Percentiles rank a stretch among this genome's conserved stretches.
phyloP scores from a whole-genome alignment of 2,113 vertebrate genomes.

The Anthoscopus minutus region DNA sequence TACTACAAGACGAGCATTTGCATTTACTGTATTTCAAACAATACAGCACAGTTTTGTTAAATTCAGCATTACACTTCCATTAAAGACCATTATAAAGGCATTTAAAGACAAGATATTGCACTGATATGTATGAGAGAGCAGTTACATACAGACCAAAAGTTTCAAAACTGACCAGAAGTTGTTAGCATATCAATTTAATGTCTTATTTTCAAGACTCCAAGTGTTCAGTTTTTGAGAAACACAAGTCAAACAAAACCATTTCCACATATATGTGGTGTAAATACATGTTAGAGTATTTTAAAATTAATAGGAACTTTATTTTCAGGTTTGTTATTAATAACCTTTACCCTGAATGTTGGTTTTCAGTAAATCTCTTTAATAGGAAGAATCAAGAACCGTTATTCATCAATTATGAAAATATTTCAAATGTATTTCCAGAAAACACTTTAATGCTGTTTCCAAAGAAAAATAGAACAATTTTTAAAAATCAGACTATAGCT shows the following conservation, averaged over 20 bases:
- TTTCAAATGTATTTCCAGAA: neutral
- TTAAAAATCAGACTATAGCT: rapidly evolving
- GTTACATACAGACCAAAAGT: neutral
- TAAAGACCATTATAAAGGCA: neutral
- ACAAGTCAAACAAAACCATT: neutral
- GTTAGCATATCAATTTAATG: neutral
- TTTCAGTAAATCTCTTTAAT: neutral
- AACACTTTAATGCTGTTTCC: neutral
- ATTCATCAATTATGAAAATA: neutral
- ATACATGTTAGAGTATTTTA: neutral
- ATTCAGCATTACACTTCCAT: neutral
- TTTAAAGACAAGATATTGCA: neutral
- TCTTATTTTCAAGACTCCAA: neutral
- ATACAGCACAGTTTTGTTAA: neutral
- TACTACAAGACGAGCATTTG: neutral
- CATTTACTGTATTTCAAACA: neutral
- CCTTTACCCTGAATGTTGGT: neutral
- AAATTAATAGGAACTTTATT: neutral
- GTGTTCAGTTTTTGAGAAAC: neutral
- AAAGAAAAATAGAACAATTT: neutral
- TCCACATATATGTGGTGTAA: neutral
- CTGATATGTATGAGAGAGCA: neutral
- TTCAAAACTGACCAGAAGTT: neutral
- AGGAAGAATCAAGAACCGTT: neutral
- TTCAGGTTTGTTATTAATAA: neutral